Conservation (phyloP, 2,888 invertebrate genomes). For the Taphrorychus bicolor region DNA sequence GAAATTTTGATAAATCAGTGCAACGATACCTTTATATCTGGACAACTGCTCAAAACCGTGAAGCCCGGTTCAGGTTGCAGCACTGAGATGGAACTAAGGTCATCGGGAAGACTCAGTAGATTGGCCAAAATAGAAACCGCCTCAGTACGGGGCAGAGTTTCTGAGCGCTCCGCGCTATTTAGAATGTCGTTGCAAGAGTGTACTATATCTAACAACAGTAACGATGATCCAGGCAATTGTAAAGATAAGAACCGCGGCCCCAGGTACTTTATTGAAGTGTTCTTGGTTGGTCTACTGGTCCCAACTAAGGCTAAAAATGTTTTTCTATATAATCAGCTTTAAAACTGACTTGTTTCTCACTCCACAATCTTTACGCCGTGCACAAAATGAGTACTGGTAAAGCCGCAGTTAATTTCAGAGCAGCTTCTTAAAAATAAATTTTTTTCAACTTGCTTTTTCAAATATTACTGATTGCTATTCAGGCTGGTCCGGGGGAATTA, state of each 20-base stretch:
- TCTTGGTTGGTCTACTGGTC: conserved; percentile 77
- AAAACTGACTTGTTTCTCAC: too few species aligned
- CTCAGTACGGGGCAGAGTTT: conserved; percentile 79
- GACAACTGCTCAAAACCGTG: conserved; percentile 66
- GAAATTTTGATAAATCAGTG: too few species aligned
- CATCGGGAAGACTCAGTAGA: conserved; percentile 80
- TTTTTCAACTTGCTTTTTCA: too few species aligned
- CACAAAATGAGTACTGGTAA: too few species aligned
- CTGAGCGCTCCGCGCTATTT: conserved; percentile 78
- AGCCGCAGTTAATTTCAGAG: too few species aligned
- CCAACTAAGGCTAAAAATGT: conserved; percentile 65
- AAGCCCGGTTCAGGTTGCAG: conserved; percentile 67
- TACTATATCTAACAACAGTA: conserved; percentile 87
- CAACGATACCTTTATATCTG: conserved; percentile 77
- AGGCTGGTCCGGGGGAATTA: too few species aligned
- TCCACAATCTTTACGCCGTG: too few species aligned
- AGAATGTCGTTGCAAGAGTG: conserved; percentile 89
- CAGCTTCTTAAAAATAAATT: too few species aligned
- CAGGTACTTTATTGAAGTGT: conserved; percentile 77
- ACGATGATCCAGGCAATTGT: conserved; percentile 86
- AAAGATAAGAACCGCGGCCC: conserved; percentile 87
- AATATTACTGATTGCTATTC: too few species aligned
- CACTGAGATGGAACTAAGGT: conserved; percentile 64
- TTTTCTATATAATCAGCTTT: too few species aligned
- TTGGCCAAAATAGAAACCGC: conserved; percentile 90